Percentiles rank a stretch among this genome's conserved stretches.
phyloP scores from a whole-genome alignment of 2,888 invertebrate species.

The Incurvaria masculella region DNA sequence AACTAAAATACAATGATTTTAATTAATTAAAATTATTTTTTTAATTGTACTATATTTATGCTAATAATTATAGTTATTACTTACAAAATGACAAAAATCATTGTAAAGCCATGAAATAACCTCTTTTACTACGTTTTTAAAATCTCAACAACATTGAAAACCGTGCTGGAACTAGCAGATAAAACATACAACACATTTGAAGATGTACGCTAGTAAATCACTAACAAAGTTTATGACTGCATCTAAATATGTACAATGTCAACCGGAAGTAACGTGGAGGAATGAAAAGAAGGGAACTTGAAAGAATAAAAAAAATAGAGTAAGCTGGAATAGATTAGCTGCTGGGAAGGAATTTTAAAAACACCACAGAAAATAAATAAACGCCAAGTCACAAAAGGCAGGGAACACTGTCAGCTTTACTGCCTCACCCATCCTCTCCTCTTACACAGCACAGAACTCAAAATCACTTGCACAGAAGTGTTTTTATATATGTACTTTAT shows the following conservation, averaged over 20 bases:
- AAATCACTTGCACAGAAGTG: no score
- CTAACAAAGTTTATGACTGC: conserved; percentile 4
- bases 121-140: conserved; percentile 4
- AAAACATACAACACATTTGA: conserved; percentile 11
- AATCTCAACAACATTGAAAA: conserved; percentile 11
- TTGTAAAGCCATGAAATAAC: conserved; percentile 17
- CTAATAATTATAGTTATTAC: conserved; percentile 5
- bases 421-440: no score
- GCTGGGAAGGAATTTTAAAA: conserved; percentile 5
- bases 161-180: conserved; percentile 12
- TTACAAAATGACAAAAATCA: conserved; percentile 8
- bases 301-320: neutral
- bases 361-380: no score
- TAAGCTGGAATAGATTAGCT: conserved; percentile 3
- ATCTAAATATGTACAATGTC: conserved; percentile 2
- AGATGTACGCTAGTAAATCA: conserved; percentile 17
- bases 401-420: conserved; percentile 21
- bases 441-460: no score
- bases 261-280: no score
- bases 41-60: conserved; percentile 17
- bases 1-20: no score
- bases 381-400: conserved; percentile 24
- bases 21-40: no score
- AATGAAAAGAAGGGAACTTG: no score
- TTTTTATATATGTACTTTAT: no score